Base-by-base conservation (phyloP, 2,888 invertebrate species). In the Omphaloscelis lunosa region DNA sequence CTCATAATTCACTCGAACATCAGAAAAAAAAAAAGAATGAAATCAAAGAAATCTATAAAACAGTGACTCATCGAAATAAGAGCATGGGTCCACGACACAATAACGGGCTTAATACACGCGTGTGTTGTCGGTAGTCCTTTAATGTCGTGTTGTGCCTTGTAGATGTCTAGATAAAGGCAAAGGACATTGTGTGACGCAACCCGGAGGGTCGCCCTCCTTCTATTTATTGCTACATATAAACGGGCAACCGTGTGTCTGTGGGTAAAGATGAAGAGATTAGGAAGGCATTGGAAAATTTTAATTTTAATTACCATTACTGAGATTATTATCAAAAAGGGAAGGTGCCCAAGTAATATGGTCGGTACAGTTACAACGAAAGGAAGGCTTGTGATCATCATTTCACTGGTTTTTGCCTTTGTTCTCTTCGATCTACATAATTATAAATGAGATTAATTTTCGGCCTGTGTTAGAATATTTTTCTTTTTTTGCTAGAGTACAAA, bases 141-240 rank as follows among this genome's bases (percentile, higher is more conserved):
- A 92, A 89, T 88, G 93, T 93, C 92, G 89, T 93, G 93, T 93
- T 90, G 89, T 11, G 87, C 90, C 92, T 87, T 94, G 94, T 94
- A 94, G 94, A 95, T 95, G 92, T 93, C 93, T 93, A 93, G 94
- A 95, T 95, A 94, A 94, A 91, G 87, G 80, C 85, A 89, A 89
- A 90, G 86, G 90, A 83, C 75, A 82, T 85, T 80, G 75, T 85
- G 79, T 85, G 86, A 85, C 85, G 74, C 85, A 77, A 90, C 89
- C 88, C 89, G 81, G 88, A 86, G 86, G 86, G 87, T 85, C 91
- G 78, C 62, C 87, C 78, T 89, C 89, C 86, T 88, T 85, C 83
- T 85, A 83, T 86, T 86, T 86, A 88, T 90, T 89, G 89, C 90
- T 90, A 84, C 86, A 86, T 83, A 75, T 63, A 80, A 68, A 59